Evolutionary conservation across 2,797 vertebrate species (phyloP).

Genomic region (Pipistrellus kuhlii): DNA sequence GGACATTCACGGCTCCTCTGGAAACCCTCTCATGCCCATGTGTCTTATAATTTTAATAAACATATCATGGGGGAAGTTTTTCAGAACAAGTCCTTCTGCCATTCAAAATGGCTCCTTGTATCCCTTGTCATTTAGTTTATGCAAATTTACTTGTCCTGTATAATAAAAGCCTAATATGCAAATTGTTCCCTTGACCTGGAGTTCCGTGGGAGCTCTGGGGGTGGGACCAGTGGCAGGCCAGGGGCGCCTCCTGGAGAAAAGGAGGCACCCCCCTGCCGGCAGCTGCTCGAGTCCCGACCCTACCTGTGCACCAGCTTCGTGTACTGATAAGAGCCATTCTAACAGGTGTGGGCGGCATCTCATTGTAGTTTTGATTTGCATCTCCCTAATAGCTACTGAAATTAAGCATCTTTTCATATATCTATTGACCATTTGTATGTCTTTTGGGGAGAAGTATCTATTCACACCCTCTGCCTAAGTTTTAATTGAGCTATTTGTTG

Average conservation of each 20-base stretch:
- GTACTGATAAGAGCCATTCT: no score
- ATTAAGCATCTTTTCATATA: not conserved
- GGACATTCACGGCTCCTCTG: not conserved
- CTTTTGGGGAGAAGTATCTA: not conserved
- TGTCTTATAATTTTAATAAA: not conserved
- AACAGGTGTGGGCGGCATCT: not conserved
- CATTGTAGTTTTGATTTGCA: not conserved
- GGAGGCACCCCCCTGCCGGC: no score
- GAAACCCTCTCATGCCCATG: rapidly evolving
- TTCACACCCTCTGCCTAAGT: not conserved
- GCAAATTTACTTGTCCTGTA: not conserved
- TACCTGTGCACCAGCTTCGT: no score
- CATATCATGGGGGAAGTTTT: not conserved
- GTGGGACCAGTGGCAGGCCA: no score
- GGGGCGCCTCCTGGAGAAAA: no score
- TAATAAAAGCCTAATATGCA: no score
- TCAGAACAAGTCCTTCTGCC: not conserved
- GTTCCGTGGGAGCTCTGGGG: no score
- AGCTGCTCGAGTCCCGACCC: no score
- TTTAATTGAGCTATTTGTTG: not conserved
- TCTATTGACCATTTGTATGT: not conserved
- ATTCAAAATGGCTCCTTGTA: not conserved
- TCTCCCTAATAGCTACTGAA: not conserved
- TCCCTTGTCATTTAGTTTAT: not conserved
- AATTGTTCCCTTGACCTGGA: no score